Evolutionary conservation across 1,140 invertebrate genomes (phyloP), one percentile per base, ranked within the genome.

Genomic region (Bemisia tabaci): DNA sequence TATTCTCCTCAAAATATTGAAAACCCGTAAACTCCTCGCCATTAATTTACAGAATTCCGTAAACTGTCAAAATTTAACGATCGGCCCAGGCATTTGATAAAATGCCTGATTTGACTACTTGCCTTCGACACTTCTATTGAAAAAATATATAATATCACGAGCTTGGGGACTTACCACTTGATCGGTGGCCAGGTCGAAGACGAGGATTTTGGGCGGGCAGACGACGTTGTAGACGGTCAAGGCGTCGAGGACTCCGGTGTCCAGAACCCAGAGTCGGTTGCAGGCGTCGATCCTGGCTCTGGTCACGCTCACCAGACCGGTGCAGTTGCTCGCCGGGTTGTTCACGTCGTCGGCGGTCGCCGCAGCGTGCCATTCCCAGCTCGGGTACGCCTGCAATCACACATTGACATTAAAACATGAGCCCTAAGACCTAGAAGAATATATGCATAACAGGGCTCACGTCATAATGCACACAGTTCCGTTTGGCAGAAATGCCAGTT

Each of bases 251-350:
- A 91, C 79, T 0, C 89, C 89, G n/a, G 83, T 81, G 72, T 85
- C 83, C 26, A 88, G 71, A 2, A 87, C 82, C 87, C 88, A 91
- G 2, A 91, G 73, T 25, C 88, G 78, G 73, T 89, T 86, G 75
- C 89, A 92, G 5, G 83, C 81, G 72, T 92, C 89, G 1, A 84
- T 74, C 2, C 84, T 81, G 1, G 87, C 78, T 5, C 89, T 79
- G 75, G 91, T 91, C 1, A 91, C 88, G 0, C 89, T 90, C 24
- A 90, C 84, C 2, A 92, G 70, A 0, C 85, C 84, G 2, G 84
- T 85, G 73, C 88, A 91, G 72, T 89, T 89, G 70, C 84, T 81
- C 68, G 84, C 80, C 0, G 83, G 84, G 11, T 63, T 24, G 5
- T 58, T 66, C 2, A 68, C 61, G 5, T 71, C 58, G 1, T 69